phyloP scores from a whole-genome alignment of 2,797 vertebrate species.

The Limosa lapponica region DNA sequence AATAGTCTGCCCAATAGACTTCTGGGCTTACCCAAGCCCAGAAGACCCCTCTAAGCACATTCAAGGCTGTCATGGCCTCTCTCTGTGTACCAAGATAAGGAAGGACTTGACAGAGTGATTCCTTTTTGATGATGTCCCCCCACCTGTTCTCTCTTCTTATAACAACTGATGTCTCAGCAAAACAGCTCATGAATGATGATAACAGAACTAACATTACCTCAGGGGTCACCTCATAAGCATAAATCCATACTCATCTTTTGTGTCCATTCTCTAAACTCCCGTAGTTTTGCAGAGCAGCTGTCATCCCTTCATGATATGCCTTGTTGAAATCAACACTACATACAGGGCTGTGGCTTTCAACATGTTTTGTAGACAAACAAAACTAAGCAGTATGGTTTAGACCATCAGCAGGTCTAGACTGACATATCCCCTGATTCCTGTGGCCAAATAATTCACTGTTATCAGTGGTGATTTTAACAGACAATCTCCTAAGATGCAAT shows the following conservation, averaged over 20 bases:
- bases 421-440: neutral
- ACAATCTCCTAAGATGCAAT: neutral
- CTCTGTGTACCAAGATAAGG: neutral
- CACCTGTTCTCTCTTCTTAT: neutral
- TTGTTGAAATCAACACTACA: neutral
- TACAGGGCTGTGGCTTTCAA: neutral
- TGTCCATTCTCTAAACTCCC: neutral
- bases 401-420: neutral
- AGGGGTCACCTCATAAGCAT: neutral
- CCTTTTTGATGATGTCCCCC: neutral
- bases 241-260: neutral
- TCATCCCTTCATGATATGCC: neutral
- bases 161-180: neutral
- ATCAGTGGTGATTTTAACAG: neutral
- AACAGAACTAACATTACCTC: neutral
- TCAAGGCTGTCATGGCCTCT: neutral
- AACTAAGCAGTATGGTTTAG: neutral
- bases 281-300: neutral
- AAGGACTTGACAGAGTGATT: neutral
- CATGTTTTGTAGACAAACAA: neutral
- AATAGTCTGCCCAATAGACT: neutral
- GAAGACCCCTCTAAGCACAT: neutral
- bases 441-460: neutral
- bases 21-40: too few species aligned
- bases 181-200: neutral